A percentile compares a stretch with the other conserved stretches of the same genome.
phyloP scores from a whole-genome alignment of 2,888 invertebrate genomes.

The Tethea ocularis region DNA sequence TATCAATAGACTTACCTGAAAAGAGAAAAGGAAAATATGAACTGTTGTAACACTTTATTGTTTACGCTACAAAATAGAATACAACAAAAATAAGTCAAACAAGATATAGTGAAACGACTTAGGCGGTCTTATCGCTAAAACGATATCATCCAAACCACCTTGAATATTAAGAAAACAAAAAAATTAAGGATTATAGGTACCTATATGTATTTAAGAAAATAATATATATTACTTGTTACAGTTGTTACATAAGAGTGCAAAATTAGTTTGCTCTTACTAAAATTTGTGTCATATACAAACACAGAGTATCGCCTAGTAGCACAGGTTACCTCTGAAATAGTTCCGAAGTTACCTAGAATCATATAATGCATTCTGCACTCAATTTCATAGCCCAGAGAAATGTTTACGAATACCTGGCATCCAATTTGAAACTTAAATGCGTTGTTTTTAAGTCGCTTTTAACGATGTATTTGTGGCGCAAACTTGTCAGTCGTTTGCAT shows the following conservation, averaged over 20 bases:
- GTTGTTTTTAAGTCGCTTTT: slow-evolving; percentile 11
- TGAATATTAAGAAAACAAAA: too few species aligned
- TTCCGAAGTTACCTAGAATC: slow-evolving; percentile 16
- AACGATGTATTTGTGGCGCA: slow-evolving; percentile 15
- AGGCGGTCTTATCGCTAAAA: too few species aligned
- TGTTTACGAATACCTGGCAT: not conserved
- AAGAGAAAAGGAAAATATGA: not conserved
- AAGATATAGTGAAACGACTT: too few species aligned
- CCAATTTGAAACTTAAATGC: slow-evolving; percentile 11
- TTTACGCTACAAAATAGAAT: too few species aligned
- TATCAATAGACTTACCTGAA: not conserved
- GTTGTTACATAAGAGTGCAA: not conserved
- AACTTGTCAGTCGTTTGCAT: slow-evolving; percentile 28
- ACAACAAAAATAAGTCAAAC: too few species aligned
- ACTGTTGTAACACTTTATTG: too few species aligned
- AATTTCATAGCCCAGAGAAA: not conserved
- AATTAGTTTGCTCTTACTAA: slow-evolving; percentile 1
- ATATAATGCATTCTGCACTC: slow-evolving; percentile 8
- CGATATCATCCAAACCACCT: too few species aligned
- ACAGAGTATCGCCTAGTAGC: slow-evolving; percentile 22
- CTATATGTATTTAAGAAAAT: too few species aligned
- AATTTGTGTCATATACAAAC: too few species aligned
- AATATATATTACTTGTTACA: not conserved
- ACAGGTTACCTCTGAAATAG: slow-evolving; percentile 28
- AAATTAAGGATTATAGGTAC: too few species aligned